Evolutionary conservation across 2,113 vertebrate genomes (phyloP), one percentile per base, ranked within the genome.

Genomic region (Trichomycterus rosablanca): DNA sequence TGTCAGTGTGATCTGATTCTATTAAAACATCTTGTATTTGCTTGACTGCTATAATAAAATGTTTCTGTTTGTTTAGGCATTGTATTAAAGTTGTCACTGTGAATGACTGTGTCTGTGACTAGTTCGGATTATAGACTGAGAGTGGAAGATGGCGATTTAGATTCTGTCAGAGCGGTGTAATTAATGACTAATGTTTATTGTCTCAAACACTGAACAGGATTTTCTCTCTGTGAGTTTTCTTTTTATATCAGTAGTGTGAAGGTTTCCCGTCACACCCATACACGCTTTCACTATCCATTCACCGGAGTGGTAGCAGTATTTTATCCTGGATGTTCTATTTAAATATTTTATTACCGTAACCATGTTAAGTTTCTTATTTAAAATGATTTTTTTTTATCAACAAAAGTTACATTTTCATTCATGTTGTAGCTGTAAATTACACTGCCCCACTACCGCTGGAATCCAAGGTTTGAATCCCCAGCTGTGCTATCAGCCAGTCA

Each of bases 81-180:
- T 35, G 35, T 59, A 55, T 43, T 67, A 49, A 63, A 67, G 59
- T 19, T 59, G 69, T 52, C 39, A 43, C 28, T 72, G 59, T 22
- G 63, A 63, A 54, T 56, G 32, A 51, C 34, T 20, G 14, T 6
- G 18, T 11, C 1, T 44, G 5, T 57, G 51, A 30, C 43, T 53
- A 12, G 15, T 58, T 23, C 57, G 63, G 26, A 44, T 62, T 52
- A 62, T 30, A 18, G 24, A 49, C 11, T 18, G 7, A 7, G 28
- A 14, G n/a, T 42, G 48, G 7, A 45, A 60, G 54, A 37, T 6
- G 2, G 53, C 45, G 23, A 54, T 59, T 67, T 30, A 59, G 40
- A 63, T 49, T 22, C 18, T 15, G 39, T 61, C 37, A 30, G 42
- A 28, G 19, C 12, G 4, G 9, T 59, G 14, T 52, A 14, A 30